Base-by-base conservation (phyloP, 2,888 invertebrate species). In the Smittia sp. region DNA sequence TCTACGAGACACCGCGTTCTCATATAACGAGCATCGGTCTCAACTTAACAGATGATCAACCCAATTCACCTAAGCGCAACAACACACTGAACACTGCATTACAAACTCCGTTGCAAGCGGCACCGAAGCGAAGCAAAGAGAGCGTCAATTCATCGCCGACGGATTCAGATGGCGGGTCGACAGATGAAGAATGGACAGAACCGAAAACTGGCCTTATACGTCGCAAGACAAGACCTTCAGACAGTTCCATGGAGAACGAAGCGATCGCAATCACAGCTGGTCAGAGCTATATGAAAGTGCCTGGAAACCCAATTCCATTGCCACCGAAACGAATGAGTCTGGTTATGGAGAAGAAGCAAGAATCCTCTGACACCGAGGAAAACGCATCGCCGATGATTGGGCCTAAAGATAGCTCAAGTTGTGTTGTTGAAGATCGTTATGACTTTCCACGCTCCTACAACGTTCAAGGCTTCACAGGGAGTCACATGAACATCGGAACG, bases 401-500 rank as follows among this genome's bases (percentile, higher is more conserved):
- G 52, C 82, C 82, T 3, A 77, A 79, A 41, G 80, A 83, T 76
- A 79, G 79, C 2, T 77, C 77, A 75, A 80, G 79, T 72, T 69
- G 46, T 32, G 38, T 39, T 65, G 81, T 83, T 73, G 82, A 83
- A 73, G 88, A 89, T 78, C 88, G 86, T 78, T 90, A 90, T 77
- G 90, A 91, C 79, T 88, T 90, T 81, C 90, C 90, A 18, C 85
- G 90, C 75, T 88, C 89, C 27, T 89, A 89, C 79, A 85, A 87
- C 22, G 32, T 58, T 39, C 79, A 81, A 74, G 82, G 83, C 73
- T 83, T 83, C 75, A 80, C 80, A 74, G 83, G 83, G 76, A 78
- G 81, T 76, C 78, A 78, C 18, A 39, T 39, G 2, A 54, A 68
- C 27, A 58, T 41, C 25, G 63, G 63, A 76, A 79, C 32, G n/a